Conservation (phyloP, 1,140 invertebrate species). For the Neelides sp. region DNA sequence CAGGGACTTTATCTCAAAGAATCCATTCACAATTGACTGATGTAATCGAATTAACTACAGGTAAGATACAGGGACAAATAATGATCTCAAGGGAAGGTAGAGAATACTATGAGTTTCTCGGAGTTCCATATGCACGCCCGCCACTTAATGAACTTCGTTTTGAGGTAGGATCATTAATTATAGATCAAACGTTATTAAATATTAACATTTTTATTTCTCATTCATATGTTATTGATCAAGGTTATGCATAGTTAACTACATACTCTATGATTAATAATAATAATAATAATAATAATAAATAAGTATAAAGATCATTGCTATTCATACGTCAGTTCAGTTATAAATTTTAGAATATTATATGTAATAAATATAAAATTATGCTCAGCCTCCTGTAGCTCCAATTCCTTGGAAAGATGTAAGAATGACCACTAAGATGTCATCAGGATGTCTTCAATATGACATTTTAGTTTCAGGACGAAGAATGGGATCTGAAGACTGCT, state of each 20-base stretch:
- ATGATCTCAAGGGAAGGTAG: constrained; percentile 10
- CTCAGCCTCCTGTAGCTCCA: background rate
- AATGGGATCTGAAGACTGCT: constrained; percentile 1
- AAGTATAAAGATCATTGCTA: too few relatives aligned
- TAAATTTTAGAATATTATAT: background rate
- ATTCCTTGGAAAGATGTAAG: background rate
- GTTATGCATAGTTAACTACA: too few relatives aligned
- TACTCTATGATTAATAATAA: too few relatives aligned
- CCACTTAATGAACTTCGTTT: constrained; percentile 45
- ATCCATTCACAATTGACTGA: too few relatives aligned
- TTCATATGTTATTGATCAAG: too few relatives aligned
- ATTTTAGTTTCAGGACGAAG: background rate
- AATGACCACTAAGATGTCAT: background rate
- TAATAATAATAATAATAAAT: too few relatives aligned
- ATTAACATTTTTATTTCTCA: too few relatives aligned
- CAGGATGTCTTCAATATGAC: background rate
- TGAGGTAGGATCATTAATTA: constrained; percentile 30
- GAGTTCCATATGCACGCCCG: constrained; percentile 47
- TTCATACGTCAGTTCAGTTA: too few relatives aligned
- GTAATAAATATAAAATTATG: background rate
- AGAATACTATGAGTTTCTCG: constrained; percentile 37
- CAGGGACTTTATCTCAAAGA: too few relatives aligned
- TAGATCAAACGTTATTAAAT: background rate
- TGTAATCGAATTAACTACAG: too few relatives aligned
- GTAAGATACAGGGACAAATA: too few relatives aligned